Conservation (phyloP, 1,140 invertebrate species). For the Polypedilum vanderplanki region DNA sequence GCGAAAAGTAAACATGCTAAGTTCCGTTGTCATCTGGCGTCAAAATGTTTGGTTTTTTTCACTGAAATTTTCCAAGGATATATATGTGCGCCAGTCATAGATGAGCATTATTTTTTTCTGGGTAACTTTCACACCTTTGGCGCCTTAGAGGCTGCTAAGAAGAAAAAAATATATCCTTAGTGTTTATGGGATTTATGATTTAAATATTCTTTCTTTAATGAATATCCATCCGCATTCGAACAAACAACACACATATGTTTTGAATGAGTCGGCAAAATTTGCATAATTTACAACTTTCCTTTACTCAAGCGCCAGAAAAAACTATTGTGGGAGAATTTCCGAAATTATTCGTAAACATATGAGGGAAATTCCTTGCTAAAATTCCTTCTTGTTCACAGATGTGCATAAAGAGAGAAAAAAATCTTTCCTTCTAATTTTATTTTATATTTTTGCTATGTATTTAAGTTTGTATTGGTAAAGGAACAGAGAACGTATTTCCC, state of each 20-base stretch:
- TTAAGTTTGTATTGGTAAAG: not conserved
- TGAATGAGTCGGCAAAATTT: not conserved
- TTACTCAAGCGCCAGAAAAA: not conserved
- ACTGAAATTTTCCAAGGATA: not conserved
- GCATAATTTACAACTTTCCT: slow-evolving; percentile 20
- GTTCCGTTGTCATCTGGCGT: slow-evolving; percentile 16
- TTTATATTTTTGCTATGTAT: too few relatives aligned
- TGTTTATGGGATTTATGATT: not conserved
- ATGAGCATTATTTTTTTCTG: not conserved
- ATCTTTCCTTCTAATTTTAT: too few relatives aligned
- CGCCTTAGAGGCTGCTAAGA: not conserved
- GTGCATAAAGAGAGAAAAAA: too few relatives aligned
- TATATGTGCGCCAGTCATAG: too few relatives aligned
- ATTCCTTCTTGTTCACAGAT: too few relatives aligned
- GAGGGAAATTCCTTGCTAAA: too few relatives aligned
- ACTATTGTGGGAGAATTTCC: too few relatives aligned
- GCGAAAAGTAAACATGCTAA: slow-evolving; percentile 5
- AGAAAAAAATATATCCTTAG: not conserved
- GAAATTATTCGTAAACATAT: too few relatives aligned
- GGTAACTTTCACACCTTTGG: not conserved
- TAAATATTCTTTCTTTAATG: not conserved
- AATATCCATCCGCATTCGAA: not conserved
- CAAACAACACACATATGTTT: not conserved
- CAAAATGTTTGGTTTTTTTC: slow-evolving; percentile 21
- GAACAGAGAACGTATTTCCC: not conserved